Base-by-base conservation (phyloP, 2,888 invertebrate genomes). In the Orthonevra nobilis region DNA sequence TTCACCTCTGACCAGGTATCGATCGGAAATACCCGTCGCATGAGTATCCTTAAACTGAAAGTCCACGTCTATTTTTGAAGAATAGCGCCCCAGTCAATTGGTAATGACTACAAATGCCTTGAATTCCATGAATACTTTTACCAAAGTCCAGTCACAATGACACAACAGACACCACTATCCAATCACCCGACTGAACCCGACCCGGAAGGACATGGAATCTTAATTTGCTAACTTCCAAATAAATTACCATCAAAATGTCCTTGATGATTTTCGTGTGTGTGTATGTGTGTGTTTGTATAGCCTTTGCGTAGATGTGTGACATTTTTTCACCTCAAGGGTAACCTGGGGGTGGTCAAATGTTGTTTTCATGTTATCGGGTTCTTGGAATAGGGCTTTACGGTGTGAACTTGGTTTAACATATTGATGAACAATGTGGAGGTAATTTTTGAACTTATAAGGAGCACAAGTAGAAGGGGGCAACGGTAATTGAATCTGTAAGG, bases 141-240 rank as follows among this genome's bases (percentile, higher is more conserved):
- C 20, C 32, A 3, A 32, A 60, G 26, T 0, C 19, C 56, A 63
- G 44, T 58, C 58, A 36, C 50, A 58, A 30, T 30, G 36, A 30
- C 70, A 54, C 15, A 44, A 34, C 32, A n/a, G n/a, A n/a, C 64
- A 48, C 61, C 20, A 30, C 23, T 30, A 26, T 10, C 20, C 28
- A n/a, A n/a, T n/a, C n/a, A n/a, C 44, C 12, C 5, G 9, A 20
- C 19, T 9, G 42, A 14, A 4, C n/a, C n/a, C n/a, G 12, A 19
- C 19, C n/a, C 28, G 15, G 1, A 58, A 64, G 64, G 64, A 66
- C 30, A 48, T 50, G 42, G 69, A 69, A 69, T 69, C 69, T 69
- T 69, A 69, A 69, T 50, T 69, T 69, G 69, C 68, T 68, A 68
- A 68, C 60, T 74, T 61, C 74, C 44, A 74, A 66, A 68, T 60